Evolutionary conservation across 2,888 invertebrate species (phyloP), one percentile per base, ranked within the genome.

Genomic region (Campoplex nolae): DNA sequence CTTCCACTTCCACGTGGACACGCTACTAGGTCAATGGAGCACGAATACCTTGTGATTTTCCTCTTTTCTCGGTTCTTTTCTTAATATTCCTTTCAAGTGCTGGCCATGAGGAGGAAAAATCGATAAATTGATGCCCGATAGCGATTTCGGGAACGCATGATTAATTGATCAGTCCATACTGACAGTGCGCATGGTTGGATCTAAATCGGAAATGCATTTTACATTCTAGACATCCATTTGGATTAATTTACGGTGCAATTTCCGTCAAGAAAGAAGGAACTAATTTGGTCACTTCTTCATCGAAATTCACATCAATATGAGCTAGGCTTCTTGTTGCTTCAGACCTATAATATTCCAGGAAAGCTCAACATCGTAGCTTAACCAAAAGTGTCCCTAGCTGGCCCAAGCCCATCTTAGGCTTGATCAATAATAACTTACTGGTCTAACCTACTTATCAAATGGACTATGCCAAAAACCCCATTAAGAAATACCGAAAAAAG

Each of bases 21-120:
- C 76, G 67, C 58, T 86, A 88, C 83, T 89, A 85, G 89, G 89
- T 89, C 89, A 89, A 89, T 85, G 84, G 83, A 83, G 84, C 83
- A 86, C 85, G 81, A 77, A 51, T 74, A 70, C 45, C 51, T 35
- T 48, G 23, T 23, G 56, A 56, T 23, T 75, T 84, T 82, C 1
- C 56, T 42, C 13, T 28, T 32, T 62, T 32, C 16, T 32, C 16
- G 32, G 16, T 32, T 1, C 62, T 62, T 62, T 32, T 62, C 62
- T 62, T 62, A 32, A 84, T 70, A 48, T 70, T 54, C 38, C 11
- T 51, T 42, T 45, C 42, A 16, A 35, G 38, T 23, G 32, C 13
- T 11, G 8, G 6, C 35, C 1, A 11, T 11, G 68, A 28, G 51
- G 78, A 56, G 54, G 8, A 16, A 2, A 38, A 8, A 51, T 54